These are phyloP conservation scores for Philereme vetulata DNA, from an alignment of 2,888 invertebrate species.

Conservation along the genomic window DNA sequence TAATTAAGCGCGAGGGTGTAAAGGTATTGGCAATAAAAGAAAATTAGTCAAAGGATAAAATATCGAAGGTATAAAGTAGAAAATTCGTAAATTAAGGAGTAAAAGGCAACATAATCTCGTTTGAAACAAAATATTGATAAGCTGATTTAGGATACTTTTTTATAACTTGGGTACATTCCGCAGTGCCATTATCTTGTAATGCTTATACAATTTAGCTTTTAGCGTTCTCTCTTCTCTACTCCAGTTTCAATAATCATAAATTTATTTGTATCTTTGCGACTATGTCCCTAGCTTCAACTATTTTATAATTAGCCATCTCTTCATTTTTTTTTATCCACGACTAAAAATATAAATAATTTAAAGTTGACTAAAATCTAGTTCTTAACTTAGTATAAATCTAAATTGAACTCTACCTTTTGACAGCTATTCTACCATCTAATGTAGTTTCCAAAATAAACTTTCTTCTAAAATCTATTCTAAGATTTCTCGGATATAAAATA, in stretches of 20 bases:
- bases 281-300: constrained; percentile 41
- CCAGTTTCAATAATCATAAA: constrained; percentile 48
- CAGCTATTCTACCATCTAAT: constrained; percentile 69
- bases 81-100: constrained; percentile 61
- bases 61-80: constrained; percentile 49
- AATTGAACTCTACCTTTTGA: constrained; percentile 69
- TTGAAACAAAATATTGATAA: constrained; percentile 70
- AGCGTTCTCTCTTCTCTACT: constrained; percentile 66
- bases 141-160: constrained; percentile 78
- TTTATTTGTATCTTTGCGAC: constrained; percentile 47
- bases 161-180: constrained; percentile 80
- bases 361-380: constrained; percentile 60
- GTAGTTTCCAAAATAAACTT: constrained; percentile 76
- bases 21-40: constrained; percentile 76
- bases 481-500: constrained; percentile 58
- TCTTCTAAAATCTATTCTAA: constrained; percentile 80
- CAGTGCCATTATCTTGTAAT: constrained; percentile 78
- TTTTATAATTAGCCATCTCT: constrained; percentile 40
- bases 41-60: constrained; percentile 44
- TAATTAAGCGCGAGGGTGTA: constrained; percentile 51
- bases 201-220: constrained; percentile 69
- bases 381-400: constrained; percentile 76
- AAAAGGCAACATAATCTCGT: constrained; percentile 76
- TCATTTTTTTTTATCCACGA: constrained; percentile 3
- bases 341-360: constrained; percentile 39